phyloP scores from a whole-genome alignment of 2,888 invertebrate genomes.

The Eurytoma californica region DNA sequence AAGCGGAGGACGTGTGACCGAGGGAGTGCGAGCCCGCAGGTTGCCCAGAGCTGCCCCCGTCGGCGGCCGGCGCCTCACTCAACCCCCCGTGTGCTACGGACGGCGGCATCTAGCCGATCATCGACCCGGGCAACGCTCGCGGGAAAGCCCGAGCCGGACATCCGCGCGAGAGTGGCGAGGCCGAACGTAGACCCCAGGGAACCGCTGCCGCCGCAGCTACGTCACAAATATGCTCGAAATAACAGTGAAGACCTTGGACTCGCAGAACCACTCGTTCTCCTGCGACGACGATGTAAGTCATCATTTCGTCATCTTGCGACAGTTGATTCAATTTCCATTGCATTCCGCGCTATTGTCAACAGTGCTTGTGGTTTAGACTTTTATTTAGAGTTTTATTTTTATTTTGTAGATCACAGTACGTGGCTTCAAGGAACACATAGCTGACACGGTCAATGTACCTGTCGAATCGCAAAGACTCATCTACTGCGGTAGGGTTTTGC shows the following conservation, averaged over 20 bases:
- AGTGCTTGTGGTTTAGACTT: neutral
- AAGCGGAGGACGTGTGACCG: conserved; percentile 1
- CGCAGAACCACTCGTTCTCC: conserved; percentile 87
- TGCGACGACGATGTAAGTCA: conserved; percentile 90
- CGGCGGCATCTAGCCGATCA: neutral
- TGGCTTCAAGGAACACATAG: conserved; percentile 87
- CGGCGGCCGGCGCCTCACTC: neutral
- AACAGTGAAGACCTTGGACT: conserved; percentile 93
- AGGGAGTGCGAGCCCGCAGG: conserved; percentile 12
- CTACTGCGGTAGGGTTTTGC: conserved; percentile 94
- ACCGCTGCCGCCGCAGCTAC: conserved; percentile 36
- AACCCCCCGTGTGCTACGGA: neutral
- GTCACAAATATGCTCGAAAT: conserved; percentile 83
- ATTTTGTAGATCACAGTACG: conserved; percentile 84
- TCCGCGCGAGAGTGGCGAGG: no score
- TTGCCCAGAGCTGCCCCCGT: neutral
- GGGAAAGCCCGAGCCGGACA: neutral
- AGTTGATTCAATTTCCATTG: conserved; percentile 2
- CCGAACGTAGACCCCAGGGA: no score
- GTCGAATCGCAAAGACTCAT: conserved; percentile 92
- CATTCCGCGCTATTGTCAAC: neutral
- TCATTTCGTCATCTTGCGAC: neutral
- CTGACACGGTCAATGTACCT: conserved; percentile 86
- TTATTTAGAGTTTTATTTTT: conserved; percentile 56
- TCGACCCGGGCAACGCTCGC: conserved; percentile 10